Base-by-base conservation (phyloP, 1,140 invertebrate species). In the Bombyx mandarina region DNA sequence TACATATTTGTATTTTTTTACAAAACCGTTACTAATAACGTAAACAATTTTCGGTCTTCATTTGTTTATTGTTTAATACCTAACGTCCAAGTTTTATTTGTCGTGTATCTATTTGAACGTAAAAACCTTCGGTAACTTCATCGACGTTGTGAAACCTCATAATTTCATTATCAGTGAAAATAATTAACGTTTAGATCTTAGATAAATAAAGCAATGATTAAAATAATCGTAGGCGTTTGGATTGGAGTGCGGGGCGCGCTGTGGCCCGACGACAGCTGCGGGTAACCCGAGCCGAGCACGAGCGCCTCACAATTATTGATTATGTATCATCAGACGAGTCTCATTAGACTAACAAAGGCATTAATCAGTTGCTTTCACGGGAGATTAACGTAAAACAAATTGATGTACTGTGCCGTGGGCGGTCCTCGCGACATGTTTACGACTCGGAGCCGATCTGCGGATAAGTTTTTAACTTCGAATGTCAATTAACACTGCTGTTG, bases 311-410 rank as follows among this genome's bases (percentile, higher is more conserved):
- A 74, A 70, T 66, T 82, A 77, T 75, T 75, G 69, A 79, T 75
- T 71, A 68, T 72, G 66, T 67, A 75, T 71, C 71, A 61, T 68
- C 60, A 62, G 63, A 69, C 66, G 61, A 75, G 76, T 63, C 76
- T 78, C 79, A 80, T 84, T 82, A 82, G 73, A 67, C 71, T 78
- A 76, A 77, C 71, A 71, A 76, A 75, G 65, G 64, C 76, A 82
- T 83, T 83, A 79, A 82, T 83, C 79, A 79, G 70, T 49, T 67
- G 70, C 71, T 77, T 77, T 80, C 79, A 72, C 66, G 65, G 63
- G 60, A 80, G 75, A 80, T 81, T 80, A 82, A 80, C 69, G 71
- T 73, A 71, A 75, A 82, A 82, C 80, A 83, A 83, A 83, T 83
- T 83, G 78, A 64, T 63, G 75, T 64, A 60, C 57, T 59, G 51